A percentile compares a stretch with the other conserved stretches of the same genome.
phyloP scores from a whole-genome alignment of 37 sponge, comb jelly and placozoan genomes.

The Axinella damicornis region DNA sequence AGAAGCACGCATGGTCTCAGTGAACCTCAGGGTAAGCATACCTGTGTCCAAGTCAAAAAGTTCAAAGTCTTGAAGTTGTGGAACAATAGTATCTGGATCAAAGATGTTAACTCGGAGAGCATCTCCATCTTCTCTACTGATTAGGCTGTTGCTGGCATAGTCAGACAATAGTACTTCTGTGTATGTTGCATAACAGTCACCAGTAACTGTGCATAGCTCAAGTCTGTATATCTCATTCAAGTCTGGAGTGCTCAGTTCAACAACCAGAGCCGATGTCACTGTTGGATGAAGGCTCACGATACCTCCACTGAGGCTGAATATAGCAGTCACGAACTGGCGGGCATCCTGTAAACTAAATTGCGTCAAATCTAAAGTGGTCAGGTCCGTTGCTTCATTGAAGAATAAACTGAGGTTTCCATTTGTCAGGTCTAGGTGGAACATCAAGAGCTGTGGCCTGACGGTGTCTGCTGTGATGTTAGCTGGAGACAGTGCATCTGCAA shows the following conservation, averaged over 20 bases:
- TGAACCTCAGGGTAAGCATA: conserved; percentile 71
- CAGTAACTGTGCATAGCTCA: conserved; percentile 49
- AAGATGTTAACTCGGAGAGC: conserved; percentile 22
- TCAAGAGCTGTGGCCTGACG: conserved; percentile 60
- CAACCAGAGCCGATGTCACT: conserved; percentile 52
- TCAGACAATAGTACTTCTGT: conserved; percentile 52
- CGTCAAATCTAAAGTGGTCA: conserved; percentile 32
- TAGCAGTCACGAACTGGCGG: neutral
- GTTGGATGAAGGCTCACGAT: conserved; percentile 52
- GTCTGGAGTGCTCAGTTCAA: conserved; percentile 64
- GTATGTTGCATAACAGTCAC: conserved; percentile 51
- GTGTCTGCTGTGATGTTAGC: conserved; percentile 46
- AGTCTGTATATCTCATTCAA: conserved; percentile 72
- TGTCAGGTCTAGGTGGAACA: conserved; percentile 77
- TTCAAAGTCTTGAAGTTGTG: conserved; percentile 52
- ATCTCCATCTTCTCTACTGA: conserved; percentile 14
- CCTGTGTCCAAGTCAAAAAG: conserved; percentile 71
- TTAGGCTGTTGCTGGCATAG: conserved; percentile 45
- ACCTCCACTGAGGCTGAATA: conserved; percentile 64
- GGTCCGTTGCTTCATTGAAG: conserved; percentile 76
- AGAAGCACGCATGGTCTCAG: conserved; percentile 82
- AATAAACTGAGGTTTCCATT: conserved; percentile 68
- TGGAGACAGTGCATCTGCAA: conserved; percentile 21
- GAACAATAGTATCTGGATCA: conserved; percentile 63
- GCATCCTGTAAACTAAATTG: conserved; percentile 66